Evolutionary conservation across 2,113 vertebrate species (phyloP), one percentile per base, ranked within the genome.

Genomic region (Numenius arquata): DNA sequence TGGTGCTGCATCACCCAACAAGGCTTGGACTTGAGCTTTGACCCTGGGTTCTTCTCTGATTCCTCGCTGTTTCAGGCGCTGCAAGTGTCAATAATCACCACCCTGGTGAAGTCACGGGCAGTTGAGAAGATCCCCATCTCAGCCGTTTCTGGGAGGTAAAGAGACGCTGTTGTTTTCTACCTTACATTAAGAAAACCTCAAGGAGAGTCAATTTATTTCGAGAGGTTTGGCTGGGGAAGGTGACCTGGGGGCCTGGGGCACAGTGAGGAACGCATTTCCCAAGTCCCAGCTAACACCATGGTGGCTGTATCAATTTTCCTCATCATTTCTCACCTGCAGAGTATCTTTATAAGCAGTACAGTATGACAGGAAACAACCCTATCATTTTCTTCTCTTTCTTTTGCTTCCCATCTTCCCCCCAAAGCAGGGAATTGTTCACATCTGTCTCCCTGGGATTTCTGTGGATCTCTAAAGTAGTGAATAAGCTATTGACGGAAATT

Each of bases 41-140:
- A 11, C 32, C 38, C 5, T 15, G 27, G 30, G n/a, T 26, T 45
- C 25, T 67, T 41, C 62, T 68, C 62, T 43, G 52, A 0, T 7
- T n/a, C 56, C 43, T 65, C 8, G 0, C 21, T 56, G 17, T 5
- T 74, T 36, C 3, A 1, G n/a, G 13, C 1, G 0, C 78, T 55
- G 56, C 0, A 4, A 32, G 26, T 17, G 36, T 30, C 4, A 2
- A 15, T 9, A 25, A 7, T 10, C 19, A 8, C 18, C n/a, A 17
- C 5, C 19, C 58, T 15, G 34, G 5, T 12, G 52, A 73, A 30
- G 40, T 30, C 52, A 5, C 0, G 5, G 75, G 45, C 25, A 12
- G 25, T 2, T 58, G 43, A 23, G 68, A 59, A 27, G 41, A 43
- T 53, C 36, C 34, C 18, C 6, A 3, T 47, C 61, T 45, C 34